These are phyloP conservation scores for Heterohyrax brucei DNA, from an alignment of 2,797 vertebrate species.

Conservation along the genomic window DNA sequence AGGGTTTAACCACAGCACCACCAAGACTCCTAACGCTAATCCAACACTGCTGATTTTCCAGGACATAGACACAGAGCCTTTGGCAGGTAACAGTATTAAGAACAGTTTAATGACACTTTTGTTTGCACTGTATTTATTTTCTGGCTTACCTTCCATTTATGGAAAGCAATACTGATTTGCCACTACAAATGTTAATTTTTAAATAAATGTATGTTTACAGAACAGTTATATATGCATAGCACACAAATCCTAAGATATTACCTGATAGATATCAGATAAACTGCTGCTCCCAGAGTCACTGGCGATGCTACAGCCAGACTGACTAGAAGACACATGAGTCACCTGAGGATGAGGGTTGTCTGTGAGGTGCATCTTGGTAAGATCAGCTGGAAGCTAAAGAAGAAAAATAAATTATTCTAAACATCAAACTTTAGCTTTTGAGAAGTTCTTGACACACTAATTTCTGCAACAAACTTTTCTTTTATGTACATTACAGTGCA, in stretches of 20 bases:
- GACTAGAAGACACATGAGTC: conserved; percentile 96
- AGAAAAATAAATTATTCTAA: conserved; percentile 76
- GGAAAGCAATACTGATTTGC: background rate
- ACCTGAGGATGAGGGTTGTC: conserved; percentile 96
- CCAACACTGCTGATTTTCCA: background rate
- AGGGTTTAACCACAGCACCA: background rate
- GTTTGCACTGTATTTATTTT: background rate
- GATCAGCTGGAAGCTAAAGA: conserved; percentile 97
- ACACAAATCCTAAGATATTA: conserved; percentile 83
- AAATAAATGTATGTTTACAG: background rate
- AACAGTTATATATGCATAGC: background rate
- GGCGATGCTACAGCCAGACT: conserved; percentile 98
- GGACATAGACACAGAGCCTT: background rate
- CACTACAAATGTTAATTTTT: background rate
- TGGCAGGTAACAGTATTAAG: background rate
- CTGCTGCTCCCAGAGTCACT: conserved; percentile 99
- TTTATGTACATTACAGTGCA: conserved; percentile 13
- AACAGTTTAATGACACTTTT: background rate
- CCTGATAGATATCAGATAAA: conserved; percentile 99
- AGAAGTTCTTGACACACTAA: conserved; percentile 41
- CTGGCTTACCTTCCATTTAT: background rate
- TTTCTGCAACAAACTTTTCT: conserved; percentile 62
- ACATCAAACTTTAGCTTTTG: conserved; percentile 51
- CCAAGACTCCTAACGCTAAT: background rate
- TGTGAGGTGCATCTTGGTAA: conserved; percentile 98